Conservation (phyloP, 2,113 vertebrate species). For the Alexandromys fortis region DNA sequence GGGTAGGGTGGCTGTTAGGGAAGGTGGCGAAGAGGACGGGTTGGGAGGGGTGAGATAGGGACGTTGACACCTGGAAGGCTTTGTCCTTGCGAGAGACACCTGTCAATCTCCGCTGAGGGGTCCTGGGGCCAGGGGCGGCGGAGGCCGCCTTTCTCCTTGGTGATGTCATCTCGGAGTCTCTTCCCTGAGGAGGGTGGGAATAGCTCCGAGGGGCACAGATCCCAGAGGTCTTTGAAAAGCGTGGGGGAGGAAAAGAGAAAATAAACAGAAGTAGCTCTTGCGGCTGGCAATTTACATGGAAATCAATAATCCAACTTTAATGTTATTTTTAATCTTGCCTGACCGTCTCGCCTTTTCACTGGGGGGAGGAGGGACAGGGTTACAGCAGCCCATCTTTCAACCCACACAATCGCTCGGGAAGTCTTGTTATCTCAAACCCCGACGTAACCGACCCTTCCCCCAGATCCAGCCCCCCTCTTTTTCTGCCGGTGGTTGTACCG, state of each 20-base stretch:
- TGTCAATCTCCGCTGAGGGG: slow-evolving; percentile 71
- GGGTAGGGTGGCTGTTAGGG: background rate
- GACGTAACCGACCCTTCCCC: background rate
- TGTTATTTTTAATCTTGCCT: slow-evolving; percentile 36
- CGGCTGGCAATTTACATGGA: slow-evolving; percentile 51
- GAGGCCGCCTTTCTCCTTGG: slow-evolving; percentile 61
- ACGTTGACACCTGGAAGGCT: slow-evolving; percentile 71
- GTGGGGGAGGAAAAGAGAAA: background rate
- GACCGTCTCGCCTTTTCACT: background rate
- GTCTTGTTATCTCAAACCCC: background rate
- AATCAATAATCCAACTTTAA: slow-evolving; percentile 66
- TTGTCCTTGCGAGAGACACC: slow-evolving; percentile 71
- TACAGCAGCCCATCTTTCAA: background rate
- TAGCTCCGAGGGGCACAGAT: background rate
- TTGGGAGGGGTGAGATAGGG: background rate
- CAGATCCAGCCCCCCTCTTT: background rate
- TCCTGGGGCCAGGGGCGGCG: background rate
- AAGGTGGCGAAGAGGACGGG: background rate
- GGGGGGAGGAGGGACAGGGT: background rate
- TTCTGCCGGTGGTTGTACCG: background rate
- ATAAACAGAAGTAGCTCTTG: background rate
- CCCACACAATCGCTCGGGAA: background rate
- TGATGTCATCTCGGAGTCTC: slow-evolving; percentile 71
- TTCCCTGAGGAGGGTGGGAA: background rate
- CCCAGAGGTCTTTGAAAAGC: background rate